Base-by-base conservation (phyloP, 2,797 vertebrate genomes). In the Malurus leucopterus region DNA sequence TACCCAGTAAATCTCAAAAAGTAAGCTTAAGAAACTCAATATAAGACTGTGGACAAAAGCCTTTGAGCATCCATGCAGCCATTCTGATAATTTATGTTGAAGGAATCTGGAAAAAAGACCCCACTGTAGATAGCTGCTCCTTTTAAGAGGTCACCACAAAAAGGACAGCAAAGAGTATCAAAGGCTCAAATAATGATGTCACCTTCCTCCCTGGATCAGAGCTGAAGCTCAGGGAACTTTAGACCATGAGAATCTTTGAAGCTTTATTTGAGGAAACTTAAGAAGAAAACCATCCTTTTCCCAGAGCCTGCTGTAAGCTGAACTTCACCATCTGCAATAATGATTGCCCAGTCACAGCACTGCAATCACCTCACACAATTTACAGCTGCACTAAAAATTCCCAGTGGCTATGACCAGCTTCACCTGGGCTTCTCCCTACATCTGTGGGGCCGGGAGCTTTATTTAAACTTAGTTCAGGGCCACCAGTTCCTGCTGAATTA, bases 401-500 rank as follows among this genome's bases (percentile, higher is more conserved):
- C 44, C 80, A 62, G 43, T 38, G 43, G 34, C 36, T 26, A 9
- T 62, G 13, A 44, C 15, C 32, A 84, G 36, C 21, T 21, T 72
- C 22, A 61, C 6, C 46, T 70, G 30, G 7, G 29, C 32, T 58
- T 76, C 9, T 55, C 29, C 43, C 20, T 72, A 69, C 12, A 41
- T 4, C 27, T 71, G 30, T 85, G 24, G 12, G 22, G 7, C 41
- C 29, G 29, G 30, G 24, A 86, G 16, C 18, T 70, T 44, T 71
- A 44, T 70, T 91, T 89, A 80, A 77, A 40, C n/a, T 77, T 62
- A 77, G 76, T n/a, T 32, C 54, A 64, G 18, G 23, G 2, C 1
- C 0, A 19, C 7, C 0, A 23, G 1, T 21, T 11, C 4, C 1
- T 73, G 27, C 13, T 72, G 8, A n/a, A 2, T 26, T 16, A 7